Evolutionary conservation across 2,888 invertebrate genomes (phyloP).

Genomic region (Dynastes maya): DNA sequence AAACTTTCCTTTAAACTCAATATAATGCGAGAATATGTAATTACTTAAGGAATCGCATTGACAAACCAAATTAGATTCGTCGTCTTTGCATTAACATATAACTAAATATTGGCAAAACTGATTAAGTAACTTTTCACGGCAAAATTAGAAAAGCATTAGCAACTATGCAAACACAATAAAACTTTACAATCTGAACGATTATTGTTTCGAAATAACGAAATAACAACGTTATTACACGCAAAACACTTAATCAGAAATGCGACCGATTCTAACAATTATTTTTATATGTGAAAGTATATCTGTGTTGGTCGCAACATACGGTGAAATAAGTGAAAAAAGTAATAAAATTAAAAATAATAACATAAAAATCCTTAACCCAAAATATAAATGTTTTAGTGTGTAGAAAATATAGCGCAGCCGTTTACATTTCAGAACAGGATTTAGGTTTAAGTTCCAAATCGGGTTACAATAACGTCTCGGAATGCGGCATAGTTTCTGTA

Average conservation of each 20-base stretch:
- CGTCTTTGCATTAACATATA: no score
- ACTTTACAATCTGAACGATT: background rate
- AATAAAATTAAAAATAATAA: background rate
- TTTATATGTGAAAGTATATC: background rate
- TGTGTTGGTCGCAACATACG: background rate
- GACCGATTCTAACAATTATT: background rate
- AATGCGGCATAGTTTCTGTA: conserved; percentile 66
- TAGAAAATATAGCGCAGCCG: conserved; percentile 65
- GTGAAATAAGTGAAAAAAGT: conserved; percentile 50
- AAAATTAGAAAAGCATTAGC: background rate
- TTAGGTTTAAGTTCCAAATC: conserved; percentile 63
- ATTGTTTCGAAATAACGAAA: background rate
- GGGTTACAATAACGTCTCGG: conserved; percentile 61
- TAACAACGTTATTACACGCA: background rate
- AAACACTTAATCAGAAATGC: background rate
- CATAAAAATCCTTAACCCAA: background rate
- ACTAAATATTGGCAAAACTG: no score
- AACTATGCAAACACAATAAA: background rate
- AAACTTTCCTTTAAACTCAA: no score
- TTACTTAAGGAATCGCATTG: no score
- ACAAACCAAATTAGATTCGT: no score
- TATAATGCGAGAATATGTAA: no score
- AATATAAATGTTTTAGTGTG: conserved; percentile 64
- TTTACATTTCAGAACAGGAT: conserved; percentile 62
- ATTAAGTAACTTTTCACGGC: background rate